Evolutionary conservation across 2,888 invertebrate genomes (phyloP), one percentile per base, ranked within the genome.

Genomic region (Phalangium opilio): DNA sequence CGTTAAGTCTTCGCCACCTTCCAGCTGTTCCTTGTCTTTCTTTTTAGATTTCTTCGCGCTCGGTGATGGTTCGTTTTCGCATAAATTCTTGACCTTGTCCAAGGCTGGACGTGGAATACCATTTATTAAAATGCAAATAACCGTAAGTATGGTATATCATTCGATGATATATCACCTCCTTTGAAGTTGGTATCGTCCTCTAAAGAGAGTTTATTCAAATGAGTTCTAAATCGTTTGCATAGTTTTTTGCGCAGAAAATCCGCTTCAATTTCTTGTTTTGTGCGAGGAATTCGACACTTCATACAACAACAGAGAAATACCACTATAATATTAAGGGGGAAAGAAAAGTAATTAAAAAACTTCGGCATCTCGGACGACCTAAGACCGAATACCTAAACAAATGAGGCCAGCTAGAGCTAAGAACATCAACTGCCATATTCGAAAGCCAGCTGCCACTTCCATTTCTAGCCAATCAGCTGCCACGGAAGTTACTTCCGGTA

Each of bases 191-290:
- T 51, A 1, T 47, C 78, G 32, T 77, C 76, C 60, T 89, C 86
- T 81, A 89, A 85, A 60, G 81, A 79, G 57, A 90, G 83, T 56
- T 80, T 76, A 60, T 79, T 76, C 41, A 90, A 69, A 61, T 85
- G 77, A 58, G 81, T 78, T 10, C 82, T 75, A 65, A 90, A 90
- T 64, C 81, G 84, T 57, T 75, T 75, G 0, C 86, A 80, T 42
- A 90, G 77, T 65, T 78, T 81, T 60, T 83, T 79, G 17, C 90
- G 73, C 59, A 83, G 79, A 66, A 83, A 87, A 67, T 91, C 87
- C 0, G 87, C 89, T 64, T 90, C 89, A 53, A 93, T 91, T 68
- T 91, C 89, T 66, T 90, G 89, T 64, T 90, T 90, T 1, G 91
- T 91, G 45, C 91, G 74, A 1, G 91, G 91, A 56, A 93, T 83